Percentiles rank a stretch among this genome's conserved stretches.
Evolutionary conservation across 2,888 invertebrate species (phyloP).

Genomic region (Diabrotica balteata): DNA sequence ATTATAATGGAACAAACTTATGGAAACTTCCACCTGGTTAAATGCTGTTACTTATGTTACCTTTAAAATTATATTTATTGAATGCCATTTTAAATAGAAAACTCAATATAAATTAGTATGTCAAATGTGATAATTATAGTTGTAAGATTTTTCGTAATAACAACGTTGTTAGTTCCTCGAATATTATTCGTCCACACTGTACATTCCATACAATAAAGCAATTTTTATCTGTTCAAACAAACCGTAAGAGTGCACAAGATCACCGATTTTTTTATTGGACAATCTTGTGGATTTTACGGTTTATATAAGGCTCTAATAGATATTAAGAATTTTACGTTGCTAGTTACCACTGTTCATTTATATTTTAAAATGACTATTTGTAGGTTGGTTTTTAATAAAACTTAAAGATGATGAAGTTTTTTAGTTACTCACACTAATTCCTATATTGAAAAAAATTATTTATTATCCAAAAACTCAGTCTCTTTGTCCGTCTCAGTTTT

Average conservation of each 20-base stretch:
- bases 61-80: no score
- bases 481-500: no score
- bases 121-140: slow-evolving; percentile 25
- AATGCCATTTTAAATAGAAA: no score
- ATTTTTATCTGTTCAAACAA: not conserved
- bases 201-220: slow-evolving; percentile 8
- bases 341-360: not conserved
- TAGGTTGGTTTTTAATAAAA: slow-evolving; percentile 10
- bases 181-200: slow-evolving; percentile 2
- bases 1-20: no score
- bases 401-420: not conserved
- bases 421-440: no score
- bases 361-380: slow-evolving; percentile 8
- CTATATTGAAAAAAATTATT: no score
- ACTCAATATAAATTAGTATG: slow-evolving; percentile 8
- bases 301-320: not conserved
- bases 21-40: no score
- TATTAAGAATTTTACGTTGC: not conserved
- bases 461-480: no score
- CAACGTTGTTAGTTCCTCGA: slow-evolving; percentile 1
- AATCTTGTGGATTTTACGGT: not conserved
- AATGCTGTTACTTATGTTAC: no score
- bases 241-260: no score
- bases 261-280: no score
- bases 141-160: slow-evolving; percentile 14